Evolutionary conservation across 30 jellyfish, hydroid and myxozoan species (phyloP), one percentile per base, ranked within the genome.

Genomic region (Mastigias papua): DNA sequence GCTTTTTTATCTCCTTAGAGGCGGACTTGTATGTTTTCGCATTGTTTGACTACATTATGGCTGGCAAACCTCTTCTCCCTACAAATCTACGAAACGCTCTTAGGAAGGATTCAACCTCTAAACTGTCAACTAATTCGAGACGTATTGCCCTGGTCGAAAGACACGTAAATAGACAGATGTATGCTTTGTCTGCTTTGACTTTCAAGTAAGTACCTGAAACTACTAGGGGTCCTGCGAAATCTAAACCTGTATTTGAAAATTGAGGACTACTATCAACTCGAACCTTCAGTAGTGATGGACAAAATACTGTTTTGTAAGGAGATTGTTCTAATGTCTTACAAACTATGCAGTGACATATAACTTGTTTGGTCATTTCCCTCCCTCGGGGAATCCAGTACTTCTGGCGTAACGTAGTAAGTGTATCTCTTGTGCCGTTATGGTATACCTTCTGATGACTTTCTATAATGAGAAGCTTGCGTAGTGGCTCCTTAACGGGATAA

Each of bases 231-330:
- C n/a, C n/a, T n/a, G 88, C 88, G 27, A 77, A 77, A 51, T 77
- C 91, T 32, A 77, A 23, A 10, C 88, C 88, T 9, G 61, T 42
- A 22, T 77, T 22, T 2, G 57, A 3, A 69, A 31, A 73, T 29
- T 67, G 80, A 6, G 71, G 73, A 10, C 23, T 16, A 73, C 26
- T 28, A 73, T 31, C 71, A 16, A 73, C 85, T 9, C 73, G 13
- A 7, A 60, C 13, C 13, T 42, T 8, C 0, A 15, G 54, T 15
- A 42, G 13, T 4, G 7, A 8, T 42, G 0, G 54, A 15, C 54
- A 42, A n/a, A n/a, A n/a, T n/a, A 0, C 13, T 15, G 54, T 42
- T 4, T 4, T 42, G 13, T 8, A 42, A 42, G 13, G 13, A 42
- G 54, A 4, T 15, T 4, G 13, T 42, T 42, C 54, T 42, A 42